Conservation (phyloP, 2,888 invertebrate species). For the Metellina segmentata region DNA sequence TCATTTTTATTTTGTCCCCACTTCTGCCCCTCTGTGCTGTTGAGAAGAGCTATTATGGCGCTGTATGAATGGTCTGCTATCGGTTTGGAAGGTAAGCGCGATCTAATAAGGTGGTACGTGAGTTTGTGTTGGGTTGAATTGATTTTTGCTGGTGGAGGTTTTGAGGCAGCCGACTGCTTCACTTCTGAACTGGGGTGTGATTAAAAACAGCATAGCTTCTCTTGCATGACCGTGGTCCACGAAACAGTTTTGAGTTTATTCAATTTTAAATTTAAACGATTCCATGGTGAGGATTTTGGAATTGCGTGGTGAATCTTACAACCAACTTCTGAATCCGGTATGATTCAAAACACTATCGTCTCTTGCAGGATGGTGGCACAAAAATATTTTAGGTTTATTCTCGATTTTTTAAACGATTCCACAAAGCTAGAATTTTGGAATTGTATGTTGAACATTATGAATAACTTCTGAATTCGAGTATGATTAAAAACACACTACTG, state of each 20-base stretch:
- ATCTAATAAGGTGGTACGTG: background rate
- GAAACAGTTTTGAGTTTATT: too few species aligned
- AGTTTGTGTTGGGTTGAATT: background rate
- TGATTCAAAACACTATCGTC: background rate
- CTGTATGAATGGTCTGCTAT: background rate
- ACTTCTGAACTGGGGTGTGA: background rate
- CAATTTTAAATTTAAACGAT: too few species aligned
- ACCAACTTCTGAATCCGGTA: too few species aligned
- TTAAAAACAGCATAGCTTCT: background rate
- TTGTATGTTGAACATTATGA: too few species aligned
- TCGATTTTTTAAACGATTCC: background rate
- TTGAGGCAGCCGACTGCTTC: background rate
- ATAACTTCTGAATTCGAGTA: too few species aligned
- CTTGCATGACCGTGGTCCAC: too few species aligned
- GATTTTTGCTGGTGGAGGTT: background rate
- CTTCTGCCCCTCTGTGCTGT: background rate
- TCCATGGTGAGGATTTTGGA: too few species aligned
- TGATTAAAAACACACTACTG: background rate
- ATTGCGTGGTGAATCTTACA: too few species aligned
- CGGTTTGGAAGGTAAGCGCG: background rate
- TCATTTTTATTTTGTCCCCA: conserved; percentile 65
- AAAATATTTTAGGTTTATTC: too few species aligned
- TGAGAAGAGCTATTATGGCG: conserved; percentile 33
- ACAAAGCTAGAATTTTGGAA: too few species aligned
- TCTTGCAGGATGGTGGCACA: background rate